Base-by-base conservation (phyloP, 1,140 invertebrate genomes). In the Oryctes rhinoceros region DNA sequence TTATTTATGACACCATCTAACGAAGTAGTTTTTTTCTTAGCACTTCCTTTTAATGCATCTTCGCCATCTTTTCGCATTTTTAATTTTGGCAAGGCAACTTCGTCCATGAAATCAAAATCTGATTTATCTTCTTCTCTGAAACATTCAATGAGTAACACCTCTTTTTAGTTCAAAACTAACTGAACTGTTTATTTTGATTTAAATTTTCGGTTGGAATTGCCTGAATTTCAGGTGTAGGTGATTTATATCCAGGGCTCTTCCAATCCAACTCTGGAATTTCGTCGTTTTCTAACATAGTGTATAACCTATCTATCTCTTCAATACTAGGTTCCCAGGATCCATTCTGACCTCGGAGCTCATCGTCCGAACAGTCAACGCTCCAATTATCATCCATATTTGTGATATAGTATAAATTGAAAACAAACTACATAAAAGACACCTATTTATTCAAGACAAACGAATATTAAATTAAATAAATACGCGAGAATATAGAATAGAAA, bases 71-170 rank as follows among this genome's bases (percentile, higher is more conserved):
- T 89, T 47, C 90, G 83, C 7, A 93, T 92, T 79, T 92, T 90
- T 62, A 93, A 84, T 81, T 91, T 89, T 24, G 93, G 90, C 2
- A 92, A 92, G 71, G 90, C 90, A 84, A 92, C 91, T 87, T 94
- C 93, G 81, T 94, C 93, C 91, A 93, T 92, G 79, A 94, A 94
- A 87, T 94, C 93, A 86, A 94, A 94, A 84, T 94, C 92, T 0
- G 92, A 92, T 83, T 91, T 91, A 81, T 92, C 91, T 85, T 92
- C 92, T 24, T 79, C 67, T 74, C 85, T 87, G 71, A 53, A 85
- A 85, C 15, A 44, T 15, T 75, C 9, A 71, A 18, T 76, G 47
- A 10, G 35, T 48, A 76, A 15, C 9, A 44, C 0, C 47, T 74
- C 20, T 35, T 74, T 76, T 76, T 44, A 44, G 4, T 76, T n/a